Conservation (phyloP, 1,140 invertebrate species). For the Danaus melanippus region DNA sequence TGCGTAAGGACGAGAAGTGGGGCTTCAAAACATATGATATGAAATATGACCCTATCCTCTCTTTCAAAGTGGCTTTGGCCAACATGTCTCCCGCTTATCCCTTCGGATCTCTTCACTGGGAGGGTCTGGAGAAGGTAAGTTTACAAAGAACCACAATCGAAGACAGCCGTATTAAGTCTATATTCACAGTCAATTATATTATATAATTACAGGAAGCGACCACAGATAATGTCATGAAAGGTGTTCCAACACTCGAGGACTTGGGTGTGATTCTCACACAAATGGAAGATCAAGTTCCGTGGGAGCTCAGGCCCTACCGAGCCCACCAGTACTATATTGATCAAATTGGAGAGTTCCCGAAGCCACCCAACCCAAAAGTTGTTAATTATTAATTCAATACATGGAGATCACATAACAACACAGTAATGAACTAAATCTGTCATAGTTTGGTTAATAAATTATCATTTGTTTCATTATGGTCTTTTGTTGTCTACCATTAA, state of each 20-base stretch:
- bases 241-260: conserved; percentile 88
- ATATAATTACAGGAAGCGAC: conserved; percentile 77
- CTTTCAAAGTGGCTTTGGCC: conserved; percentile 76
- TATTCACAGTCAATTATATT: no score
- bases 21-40: conserved; percentile 81
- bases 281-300: conserved; percentile 85
- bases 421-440: background rate
- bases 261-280: conserved; percentile 83
- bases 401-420: background rate
- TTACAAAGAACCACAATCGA: no score
- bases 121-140: conserved; percentile 85
- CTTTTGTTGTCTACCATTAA: background rate
- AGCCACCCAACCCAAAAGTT: conserved; percentile 74
- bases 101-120: conserved; percentile 79
- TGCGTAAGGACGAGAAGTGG: conserved; percentile 78
- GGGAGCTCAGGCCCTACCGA: conserved; percentile 80
- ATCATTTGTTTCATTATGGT: conserved; percentile 10
- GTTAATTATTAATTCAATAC: background rate
- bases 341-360: conserved; percentile 81
- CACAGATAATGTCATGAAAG: conserved; percentile 77
- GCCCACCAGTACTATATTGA: conserved; percentile 81
- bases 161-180: no score
- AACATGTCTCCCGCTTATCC: conserved; percentile 77
- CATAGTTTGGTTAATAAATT: conserved; percentile 11
- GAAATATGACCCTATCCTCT: conserved; percentile 77